phyloP scores from a whole-genome alignment of 2,888 invertebrate species.

The Cheilosia urbana region DNA sequence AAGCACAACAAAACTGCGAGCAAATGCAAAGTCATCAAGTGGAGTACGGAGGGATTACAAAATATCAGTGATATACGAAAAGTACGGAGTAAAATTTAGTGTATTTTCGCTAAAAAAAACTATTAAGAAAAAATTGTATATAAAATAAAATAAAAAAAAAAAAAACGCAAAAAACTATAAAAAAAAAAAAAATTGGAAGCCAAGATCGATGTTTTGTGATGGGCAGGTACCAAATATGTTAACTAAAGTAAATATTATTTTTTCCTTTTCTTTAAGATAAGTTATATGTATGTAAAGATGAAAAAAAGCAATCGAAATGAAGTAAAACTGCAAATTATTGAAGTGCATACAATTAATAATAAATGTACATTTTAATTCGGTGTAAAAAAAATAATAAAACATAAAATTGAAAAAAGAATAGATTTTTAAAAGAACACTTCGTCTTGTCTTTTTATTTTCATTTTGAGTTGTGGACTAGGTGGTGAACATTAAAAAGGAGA shows the following conservation, averaged over 20 bases:
- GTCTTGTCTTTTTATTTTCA: neutral
- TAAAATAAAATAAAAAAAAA: slow-evolving; percentile 26
- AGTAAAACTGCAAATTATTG: neutral
- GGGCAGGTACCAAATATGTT: slow-evolving; percentile 74
- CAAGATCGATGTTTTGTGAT: slow-evolving; percentile 70
- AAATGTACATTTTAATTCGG: slow-evolving; percentile 46
- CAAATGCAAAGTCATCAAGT: slow-evolving; percentile 1
- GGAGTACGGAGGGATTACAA: slow-evolving; percentile 30
- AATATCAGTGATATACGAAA: slow-evolving; percentile 60
- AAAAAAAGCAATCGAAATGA: slow-evolving; percentile 19
- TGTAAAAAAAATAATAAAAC: slow-evolving; percentile 50
- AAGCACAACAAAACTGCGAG: neutral
- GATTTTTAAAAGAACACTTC: slow-evolving; percentile 14
- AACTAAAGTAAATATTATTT: slow-evolving; percentile 68
- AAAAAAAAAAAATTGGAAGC: slow-evolving; percentile 48
- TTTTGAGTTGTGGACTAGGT: too few species aligned
- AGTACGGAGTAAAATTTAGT: slow-evolving; percentile 52
- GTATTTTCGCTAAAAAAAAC: slow-evolving; percentile 42
- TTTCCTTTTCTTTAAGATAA: slow-evolving; percentile 56
- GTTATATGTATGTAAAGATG: slow-evolving; percentile 48
- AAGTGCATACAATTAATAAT: slow-evolving; percentile 36
- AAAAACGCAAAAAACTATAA: slow-evolving; percentile 2
- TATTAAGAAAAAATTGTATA: slow-evolving; percentile 41
- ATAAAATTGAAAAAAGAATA: slow-evolving; percentile 25
- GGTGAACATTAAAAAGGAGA: too few species aligned